Base-by-base conservation (phyloP, 1,140 invertebrate genomes). In the Pinna nobilis region DNA sequence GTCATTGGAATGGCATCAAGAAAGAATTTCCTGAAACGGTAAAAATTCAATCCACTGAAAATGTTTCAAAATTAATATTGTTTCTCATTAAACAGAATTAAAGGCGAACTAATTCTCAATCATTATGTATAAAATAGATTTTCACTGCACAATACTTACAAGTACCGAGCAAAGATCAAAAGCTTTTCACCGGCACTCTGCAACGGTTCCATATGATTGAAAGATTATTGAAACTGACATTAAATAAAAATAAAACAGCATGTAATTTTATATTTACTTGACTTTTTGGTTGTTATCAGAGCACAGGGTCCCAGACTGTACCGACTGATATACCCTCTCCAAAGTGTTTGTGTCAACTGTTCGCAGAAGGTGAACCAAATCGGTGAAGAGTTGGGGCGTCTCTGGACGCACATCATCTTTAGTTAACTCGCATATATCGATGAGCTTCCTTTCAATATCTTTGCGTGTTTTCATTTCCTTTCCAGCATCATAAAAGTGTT, bases 1-100 rank as follows among this genome's bases (percentile, higher is more conserved):
- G 96, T 92, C 85, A 94, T 95, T 0, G 95, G 95, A 1, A 98
- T 86, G 5, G 95, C 94, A 84, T 96, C 94, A 33, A 88, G 72
- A 65, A 91, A 84, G 76, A 88, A 90, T 80, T 89, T 88, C 69
- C 89, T 90, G 74, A 51, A 11, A 11, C 15, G 7, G 6, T 11
- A 51, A 6, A 32, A 11, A 57, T 2, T 33, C 20, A 20, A 33
- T 2, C 51, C 4, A 55, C 28, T 55, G 25, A 55, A 28, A 9
- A 55, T 25, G 28, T 55, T 6, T 55, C 4, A n/a, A n/a, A n/a
- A n/a, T n/a, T n/a, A n/a, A n/a, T n/a, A n/a, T n/a, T n/a, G n/a
- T n/a, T n/a, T n/a, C n/a, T n/a, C n/a, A n/a, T n/a, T n/a, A n/a
- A n/a, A n/a, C n/a, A n/a, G n/a, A n/a, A n/a, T n/a, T n/a, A n/a